Evolutionary conservation across 2,888 invertebrate species (phyloP).

Genomic region (Pammene aurita): DNA sequence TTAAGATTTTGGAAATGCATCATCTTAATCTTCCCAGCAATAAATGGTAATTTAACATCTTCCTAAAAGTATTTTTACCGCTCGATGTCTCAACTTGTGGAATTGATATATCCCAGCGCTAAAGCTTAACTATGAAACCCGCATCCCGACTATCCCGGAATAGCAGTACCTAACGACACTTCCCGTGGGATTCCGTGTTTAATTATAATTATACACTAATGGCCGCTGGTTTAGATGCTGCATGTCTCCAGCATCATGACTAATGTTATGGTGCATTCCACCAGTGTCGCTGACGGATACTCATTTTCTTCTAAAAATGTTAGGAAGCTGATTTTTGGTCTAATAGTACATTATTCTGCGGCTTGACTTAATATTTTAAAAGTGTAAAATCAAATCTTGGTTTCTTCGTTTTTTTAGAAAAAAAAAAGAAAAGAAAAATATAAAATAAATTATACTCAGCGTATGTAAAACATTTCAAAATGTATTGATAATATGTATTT

Average conservation of each 20-base stretch:
- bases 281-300: too few species aligned
- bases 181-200: conserved; percentile 37
- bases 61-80: not conserved
- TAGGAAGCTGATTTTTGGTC: too few species aligned
- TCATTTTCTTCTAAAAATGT: too few species aligned
- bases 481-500: too few species aligned
- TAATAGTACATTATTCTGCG: too few species aligned
- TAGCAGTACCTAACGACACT: conserved; percentile 35
- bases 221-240: conserved; percentile 25
- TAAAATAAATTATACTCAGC: too few species aligned
- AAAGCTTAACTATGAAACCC: conserved; percentile 14
- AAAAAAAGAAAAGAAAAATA: too few species aligned
- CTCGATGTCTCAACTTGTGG: not conserved
- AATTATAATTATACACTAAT: conserved; percentile 42
- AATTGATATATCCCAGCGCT: conserved; percentile 2
- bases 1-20: too few species aligned
- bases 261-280: not conserved
- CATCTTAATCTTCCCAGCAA: not conserved
- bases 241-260: conserved; percentile 15
- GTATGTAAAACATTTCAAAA: too few species aligned
- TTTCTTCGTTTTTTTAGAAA: too few species aligned
- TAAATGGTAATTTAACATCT: not conserved
- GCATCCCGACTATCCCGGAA: conserved; percentile 14
- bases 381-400: too few species aligned
- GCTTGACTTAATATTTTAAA: too few species aligned